Conservation (phyloP, 2,797 vertebrate genomes). For the Rhinogobio ventralis region DNA sequence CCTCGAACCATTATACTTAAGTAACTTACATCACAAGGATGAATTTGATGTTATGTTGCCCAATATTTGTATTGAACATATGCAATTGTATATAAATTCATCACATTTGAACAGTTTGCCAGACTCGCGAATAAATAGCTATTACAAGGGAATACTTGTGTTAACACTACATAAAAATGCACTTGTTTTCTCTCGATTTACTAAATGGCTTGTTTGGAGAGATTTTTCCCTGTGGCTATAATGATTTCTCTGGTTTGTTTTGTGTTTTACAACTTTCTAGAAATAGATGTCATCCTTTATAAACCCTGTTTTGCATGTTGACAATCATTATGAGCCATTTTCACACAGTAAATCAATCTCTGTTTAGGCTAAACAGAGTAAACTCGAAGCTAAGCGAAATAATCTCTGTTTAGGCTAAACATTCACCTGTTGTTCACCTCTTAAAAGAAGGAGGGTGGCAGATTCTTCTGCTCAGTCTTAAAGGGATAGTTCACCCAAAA, state of each 20-base stretch:
- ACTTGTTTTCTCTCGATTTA: not conserved
- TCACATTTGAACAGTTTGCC: not conserved
- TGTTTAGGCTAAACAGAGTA: constrained; percentile 11
- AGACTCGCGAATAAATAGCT: not conserved
- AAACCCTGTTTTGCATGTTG: not conserved
- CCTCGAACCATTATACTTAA: not conserved
- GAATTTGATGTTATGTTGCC: not conserved
- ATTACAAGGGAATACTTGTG: not conserved
- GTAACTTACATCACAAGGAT: not conserved
- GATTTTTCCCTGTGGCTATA: not conserved
- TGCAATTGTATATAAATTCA: not conserved
- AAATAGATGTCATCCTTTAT: not conserved
- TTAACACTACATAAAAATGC: not conserved
- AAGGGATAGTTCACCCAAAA: not conserved
- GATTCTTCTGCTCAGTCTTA: not conserved
- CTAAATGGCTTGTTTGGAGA: not conserved
- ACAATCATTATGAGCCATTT: not conserved
- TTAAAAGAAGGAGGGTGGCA: not conserved
- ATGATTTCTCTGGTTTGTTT: constrained; percentile 7
- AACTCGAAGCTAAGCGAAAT: too few relatives aligned
- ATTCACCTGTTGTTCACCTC: not conserved
- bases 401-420: not conserved
- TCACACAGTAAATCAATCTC: not conserved
- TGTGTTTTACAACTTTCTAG: not conserved
- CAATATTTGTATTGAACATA: not conserved